A percentile compares a stretch with the other conserved stretches of the same genome.
Evolutionary conservation across 2,888 invertebrate genomes (phyloP).

Genomic region (Choristoneura rosaceana): DNA sequence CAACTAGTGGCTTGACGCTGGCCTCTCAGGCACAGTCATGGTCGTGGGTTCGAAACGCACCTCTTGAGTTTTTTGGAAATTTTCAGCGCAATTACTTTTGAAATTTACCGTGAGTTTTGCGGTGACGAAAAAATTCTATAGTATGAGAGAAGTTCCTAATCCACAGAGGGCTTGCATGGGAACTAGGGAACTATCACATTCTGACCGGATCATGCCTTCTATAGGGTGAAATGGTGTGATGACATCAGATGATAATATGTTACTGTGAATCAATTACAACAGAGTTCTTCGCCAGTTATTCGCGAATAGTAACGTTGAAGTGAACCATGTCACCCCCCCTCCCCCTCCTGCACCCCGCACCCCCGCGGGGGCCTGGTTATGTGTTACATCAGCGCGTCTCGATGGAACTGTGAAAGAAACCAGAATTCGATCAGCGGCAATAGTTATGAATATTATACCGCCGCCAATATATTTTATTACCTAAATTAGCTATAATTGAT

Average conservation of each 20-base stretch:
- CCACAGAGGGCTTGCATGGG: too few species aligned
- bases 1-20: too few species aligned
- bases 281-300: not conserved
- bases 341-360: not conserved
- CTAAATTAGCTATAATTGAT: not conserved
- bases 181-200: too few species aligned
- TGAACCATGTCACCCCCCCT: not conserved
- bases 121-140: too few species aligned
- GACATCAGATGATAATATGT: not conserved
- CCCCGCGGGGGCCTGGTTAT: not conserved
- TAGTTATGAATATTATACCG: not conserved
- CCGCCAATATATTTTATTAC: not conserved
- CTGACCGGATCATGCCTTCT: too few species aligned
- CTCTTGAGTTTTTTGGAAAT: too few species aligned
- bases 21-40: too few species aligned
- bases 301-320: not conserved
- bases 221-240: too few species aligned
- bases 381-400: constrained; percentile 8
- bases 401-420: not conserved
- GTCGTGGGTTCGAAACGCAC: too few species aligned
- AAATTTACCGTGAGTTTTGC: too few species aligned
- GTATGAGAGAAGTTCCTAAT: too few species aligned
- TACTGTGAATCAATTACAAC: not conserved
- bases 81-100: too few species aligned
- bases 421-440: not conserved